phyloP scores from a whole-genome alignment of 2,888 invertebrate species.

The Tridacna gigas region DNA sequence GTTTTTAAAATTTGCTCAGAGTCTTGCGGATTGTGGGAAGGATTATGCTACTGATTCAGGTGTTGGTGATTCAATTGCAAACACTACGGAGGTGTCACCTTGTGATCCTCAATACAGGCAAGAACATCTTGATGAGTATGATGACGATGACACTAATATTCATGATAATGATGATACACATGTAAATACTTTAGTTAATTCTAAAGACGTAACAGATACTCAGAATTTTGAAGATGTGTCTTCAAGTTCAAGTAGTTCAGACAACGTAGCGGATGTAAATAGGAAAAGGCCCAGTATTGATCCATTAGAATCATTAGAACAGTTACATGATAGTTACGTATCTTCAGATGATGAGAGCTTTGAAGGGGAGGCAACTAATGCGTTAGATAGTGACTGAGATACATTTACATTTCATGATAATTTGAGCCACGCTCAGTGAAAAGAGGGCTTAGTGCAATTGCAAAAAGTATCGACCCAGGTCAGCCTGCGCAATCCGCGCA shows the following conservation, averaged over 20 bases:
- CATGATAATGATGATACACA: background rate
- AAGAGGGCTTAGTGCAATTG: background rate
- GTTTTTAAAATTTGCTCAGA: constrained; percentile 72
- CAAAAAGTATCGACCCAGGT: no score
- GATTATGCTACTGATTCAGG: constrained; percentile 76
- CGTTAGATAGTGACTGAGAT: constrained; percentile 27
- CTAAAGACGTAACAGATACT: background rate
- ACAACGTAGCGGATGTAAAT: constrained; percentile 55
- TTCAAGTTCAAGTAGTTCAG: constrained; percentile 67
- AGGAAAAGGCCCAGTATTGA: constrained; percentile 74
- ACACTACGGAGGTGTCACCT: constrained; percentile 70
- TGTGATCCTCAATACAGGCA: constrained; percentile 68
- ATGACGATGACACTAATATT: constrained; percentile 35
- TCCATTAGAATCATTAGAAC: constrained; percentile 74
- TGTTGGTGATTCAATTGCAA: constrained; percentile 69
- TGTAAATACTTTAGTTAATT: constrained; percentile 8
- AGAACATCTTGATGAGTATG: constrained; percentile 48
- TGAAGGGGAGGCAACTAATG: constrained; percentile 62
- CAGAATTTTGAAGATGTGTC: constrained; percentile 53
- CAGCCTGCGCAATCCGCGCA: no score
- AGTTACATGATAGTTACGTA: constrained; percentile 66
- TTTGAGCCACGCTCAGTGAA: no score
- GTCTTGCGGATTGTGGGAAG: constrained; percentile 74
- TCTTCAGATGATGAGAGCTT: constrained; percentile 76
- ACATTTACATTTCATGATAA: no score